Percentiles rank a stretch among this genome's conserved stretches.
These are phyloP conservation scores for Tenthredo mesomela DNA, from an alignment of 2,888 invertebrate species.

Conservation along the genomic window DNA sequence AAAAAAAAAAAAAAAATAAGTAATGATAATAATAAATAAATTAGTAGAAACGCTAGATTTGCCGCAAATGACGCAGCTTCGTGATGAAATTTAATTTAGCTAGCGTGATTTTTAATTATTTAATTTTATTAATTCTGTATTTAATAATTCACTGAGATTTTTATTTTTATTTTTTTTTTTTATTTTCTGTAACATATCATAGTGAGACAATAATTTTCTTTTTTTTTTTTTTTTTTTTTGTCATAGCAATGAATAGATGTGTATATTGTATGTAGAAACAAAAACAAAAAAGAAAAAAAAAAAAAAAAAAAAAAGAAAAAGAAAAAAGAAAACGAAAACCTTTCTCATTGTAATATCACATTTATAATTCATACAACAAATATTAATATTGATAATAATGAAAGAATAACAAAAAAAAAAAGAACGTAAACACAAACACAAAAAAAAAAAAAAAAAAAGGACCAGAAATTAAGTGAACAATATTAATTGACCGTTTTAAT, in stretches of 20 bases:
- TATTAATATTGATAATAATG: background rate
- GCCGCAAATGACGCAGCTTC: conserved; percentile 15
- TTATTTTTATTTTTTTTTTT: background rate
- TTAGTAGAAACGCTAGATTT: conserved; percentile 33
- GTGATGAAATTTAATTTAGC: conserved; percentile 40
- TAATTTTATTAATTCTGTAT: conserved; percentile 31
- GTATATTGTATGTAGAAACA: background rate
- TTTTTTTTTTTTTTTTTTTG: background rate
- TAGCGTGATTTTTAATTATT: conserved; percentile 42
- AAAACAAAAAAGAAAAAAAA: background rate
- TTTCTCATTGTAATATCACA: background rate
- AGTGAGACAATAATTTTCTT: conserved; percentile 56
- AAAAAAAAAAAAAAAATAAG: conserved; percentile 51
- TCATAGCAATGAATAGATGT: conserved; percentile 1
- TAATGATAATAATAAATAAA: conserved; percentile 57
- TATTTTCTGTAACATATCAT: conserved; percentile 12
- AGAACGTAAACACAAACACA: background rate
- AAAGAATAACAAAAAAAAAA: background rate
- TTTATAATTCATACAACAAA: background rate
- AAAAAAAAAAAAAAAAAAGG: no score
- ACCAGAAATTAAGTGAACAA: background rate
- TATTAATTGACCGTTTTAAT: background rate
- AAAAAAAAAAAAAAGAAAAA: no score
- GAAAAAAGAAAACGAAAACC: background rate
- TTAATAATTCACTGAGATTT: background rate